These are phyloP conservation scores for Myotis yumanensis DNA, from an alignment of 2,113 vertebrate genomes.

Conservation along the genomic window DNA sequence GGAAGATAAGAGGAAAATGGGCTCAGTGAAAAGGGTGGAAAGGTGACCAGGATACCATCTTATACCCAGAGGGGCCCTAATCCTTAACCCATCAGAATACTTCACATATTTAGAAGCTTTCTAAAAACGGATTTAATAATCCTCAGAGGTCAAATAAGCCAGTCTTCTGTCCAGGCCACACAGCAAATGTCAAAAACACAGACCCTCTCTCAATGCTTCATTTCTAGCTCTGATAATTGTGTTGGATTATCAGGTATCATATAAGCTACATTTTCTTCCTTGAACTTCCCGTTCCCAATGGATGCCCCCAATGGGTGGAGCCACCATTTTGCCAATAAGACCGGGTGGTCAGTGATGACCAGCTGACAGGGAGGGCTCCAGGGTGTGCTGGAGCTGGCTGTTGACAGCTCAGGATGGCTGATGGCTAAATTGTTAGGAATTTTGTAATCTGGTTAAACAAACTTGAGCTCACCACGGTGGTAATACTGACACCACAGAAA, in stretches of 20 bases:
- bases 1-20: not conserved
- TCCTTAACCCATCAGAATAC: not conserved
- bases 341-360: not conserved
- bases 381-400: too few species aligned
- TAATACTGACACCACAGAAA: not conserved
- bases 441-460: not conserved
- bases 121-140: not conserved
- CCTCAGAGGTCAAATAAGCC: not conserved
- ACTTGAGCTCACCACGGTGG: not conserved
- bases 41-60: not conserved
- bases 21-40: not conserved
- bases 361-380: not conserved
- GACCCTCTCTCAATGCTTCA: not conserved
- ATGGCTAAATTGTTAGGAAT: not conserved
- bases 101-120: not conserved
- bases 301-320: not conserved
- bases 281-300: not conserved
- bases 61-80: not conserved
- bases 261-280: not conserved
- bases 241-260: not conserved
- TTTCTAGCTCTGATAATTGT: not conserved
- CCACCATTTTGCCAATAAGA: not conserved
- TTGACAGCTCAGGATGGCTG: not conserved
- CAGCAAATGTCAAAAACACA: not conserved
- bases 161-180: not conserved